Evolutionary conservation across 2,888 invertebrate genomes (phyloP).

Genomic region (Scelioninae gen. 1): DNA sequence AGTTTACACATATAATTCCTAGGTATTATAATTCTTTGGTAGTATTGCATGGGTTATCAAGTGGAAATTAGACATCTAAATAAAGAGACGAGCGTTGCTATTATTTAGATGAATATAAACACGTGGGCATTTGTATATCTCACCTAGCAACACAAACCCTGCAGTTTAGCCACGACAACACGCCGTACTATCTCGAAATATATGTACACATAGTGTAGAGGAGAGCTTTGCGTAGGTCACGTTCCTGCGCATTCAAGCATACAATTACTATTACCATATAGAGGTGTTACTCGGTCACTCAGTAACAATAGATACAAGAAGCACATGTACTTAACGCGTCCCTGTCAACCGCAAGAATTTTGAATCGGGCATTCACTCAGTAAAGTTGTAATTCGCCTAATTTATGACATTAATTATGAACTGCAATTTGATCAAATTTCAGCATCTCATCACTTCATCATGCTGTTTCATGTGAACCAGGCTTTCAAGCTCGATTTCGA

Average conservation of each 20-base stretch:
- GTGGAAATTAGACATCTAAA: conserved; percentile 37
- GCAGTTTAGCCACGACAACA: conserved; percentile 61
- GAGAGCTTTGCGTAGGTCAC: conserved; percentile 57
- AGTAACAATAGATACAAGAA: conserved; percentile 55
- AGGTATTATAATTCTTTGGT: too few relatives aligned
- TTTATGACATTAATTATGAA: conserved; percentile 7
- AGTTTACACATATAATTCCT: too few relatives aligned
- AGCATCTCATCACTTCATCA: conserved; percentile 6
- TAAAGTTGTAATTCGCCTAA: conserved; percentile 1
- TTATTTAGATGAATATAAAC: conserved; percentile 57
- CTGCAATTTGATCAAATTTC: neutral
- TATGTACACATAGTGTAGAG: conserved; percentile 40
- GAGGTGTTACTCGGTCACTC: conserved; percentile 65
- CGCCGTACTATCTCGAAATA: conserved; percentile 47
- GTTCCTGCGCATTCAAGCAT: conserved; percentile 61
- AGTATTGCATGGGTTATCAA: too few relatives aligned
- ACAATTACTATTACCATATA: conserved; percentile 66
- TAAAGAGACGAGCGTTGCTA: conserved; percentile 44
- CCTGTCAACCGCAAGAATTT: conserved; percentile 28
- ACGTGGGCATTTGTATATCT: conserved; percentile 46
- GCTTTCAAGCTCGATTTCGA: conserved; percentile 15
- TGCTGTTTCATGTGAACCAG: conserved; percentile 15
- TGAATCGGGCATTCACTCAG: conserved; percentile 9
- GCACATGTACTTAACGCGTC: conserved; percentile 41
- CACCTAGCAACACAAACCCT: conserved; percentile 56